Evolutionary conservation across 2,888 invertebrate species (phyloP), one percentile per base, ranked within the genome.

Genomic region (Tachystola acroxantha): DNA sequence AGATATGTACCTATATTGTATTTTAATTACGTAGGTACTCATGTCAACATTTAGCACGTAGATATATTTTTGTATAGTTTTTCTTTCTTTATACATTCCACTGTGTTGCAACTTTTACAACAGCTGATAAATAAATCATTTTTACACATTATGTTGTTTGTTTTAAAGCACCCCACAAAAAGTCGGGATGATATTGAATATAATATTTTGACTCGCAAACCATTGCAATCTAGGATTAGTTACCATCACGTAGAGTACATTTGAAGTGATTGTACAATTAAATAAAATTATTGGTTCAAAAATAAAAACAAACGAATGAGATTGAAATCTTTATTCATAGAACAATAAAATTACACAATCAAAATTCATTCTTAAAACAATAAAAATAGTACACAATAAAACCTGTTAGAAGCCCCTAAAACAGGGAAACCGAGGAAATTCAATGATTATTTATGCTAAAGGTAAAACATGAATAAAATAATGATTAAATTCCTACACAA

Each of bases 381-480:
- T 64, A 68, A 48, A 66, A 71, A 48, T 38, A 66, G 50, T 50
- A 58, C 54, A 66, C 47, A 58, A 48, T 43, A 60, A 55, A 50
- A 60, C 16, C n/a, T 20, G 5, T 20, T 44, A 58, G 69, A 67
- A 71, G 56, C 48, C 40, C 59, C 56, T 64, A 67, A 66, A 73
- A 71, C 61, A 74, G 71, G 57, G 69, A 80, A 80, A 79, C 76
- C 52, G 82, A 84, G 81, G 81, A 63, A 64, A 77, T 76, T 47
- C 79, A 85, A 82, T 75, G 79, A n/a, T n/a, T n/a, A n/a, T n/a
- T 49, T 42, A 36, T 38, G 42, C 45, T 25, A 39, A 48, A 33
- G 42, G 38, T 37, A 43, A 35, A 43, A 35, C 14, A 29, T 37
- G 25, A 43, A 34, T 16, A 29, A 36, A 32, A 22, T 20, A 34